These are phyloP conservation scores for Patella ulyssiponensis DNA, from an alignment of 2,888 invertebrate species.

Conservation along the genomic window DNA sequence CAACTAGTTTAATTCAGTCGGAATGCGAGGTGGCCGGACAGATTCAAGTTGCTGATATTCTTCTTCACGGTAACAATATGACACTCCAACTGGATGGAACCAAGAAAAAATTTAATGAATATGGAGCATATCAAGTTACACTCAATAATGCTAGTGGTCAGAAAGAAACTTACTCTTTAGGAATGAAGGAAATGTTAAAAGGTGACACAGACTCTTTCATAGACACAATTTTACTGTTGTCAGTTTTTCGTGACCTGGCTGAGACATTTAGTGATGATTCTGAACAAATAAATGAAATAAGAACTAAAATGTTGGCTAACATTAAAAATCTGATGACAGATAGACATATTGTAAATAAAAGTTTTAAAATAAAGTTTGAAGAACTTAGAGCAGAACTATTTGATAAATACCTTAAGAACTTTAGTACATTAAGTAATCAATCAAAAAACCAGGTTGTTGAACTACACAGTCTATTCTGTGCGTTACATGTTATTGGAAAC, in stretches of 20 bases:
- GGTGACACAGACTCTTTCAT: neutral
- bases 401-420: neutral
- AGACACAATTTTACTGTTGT: neutral
- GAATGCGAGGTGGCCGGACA: neutral
- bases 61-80: neutral
- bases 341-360: neutral
- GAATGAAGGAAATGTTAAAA: neutral
- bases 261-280: neutral
- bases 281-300: neutral
- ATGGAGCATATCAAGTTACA: neutral
- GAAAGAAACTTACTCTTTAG: neutral
- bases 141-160: neutral
- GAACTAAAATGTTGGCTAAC: neutral
- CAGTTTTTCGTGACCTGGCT: neutral
- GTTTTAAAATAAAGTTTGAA: neutral
- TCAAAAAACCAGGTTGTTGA: neutral
- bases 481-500: neutral
- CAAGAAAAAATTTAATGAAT: neutral
- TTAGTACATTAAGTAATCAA: neutral
- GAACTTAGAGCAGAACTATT: neutral
- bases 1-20: neutral
- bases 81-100: neutral
- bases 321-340: conserved; percentile 3
- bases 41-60: neutral
- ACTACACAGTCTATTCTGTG: conserved; percentile 4